A percentile compares a stretch with the other conserved stretches of the same genome.
Conservation (phyloP, 2,797 vertebrate genomes). For the Crocidura indochinensis region DNA sequence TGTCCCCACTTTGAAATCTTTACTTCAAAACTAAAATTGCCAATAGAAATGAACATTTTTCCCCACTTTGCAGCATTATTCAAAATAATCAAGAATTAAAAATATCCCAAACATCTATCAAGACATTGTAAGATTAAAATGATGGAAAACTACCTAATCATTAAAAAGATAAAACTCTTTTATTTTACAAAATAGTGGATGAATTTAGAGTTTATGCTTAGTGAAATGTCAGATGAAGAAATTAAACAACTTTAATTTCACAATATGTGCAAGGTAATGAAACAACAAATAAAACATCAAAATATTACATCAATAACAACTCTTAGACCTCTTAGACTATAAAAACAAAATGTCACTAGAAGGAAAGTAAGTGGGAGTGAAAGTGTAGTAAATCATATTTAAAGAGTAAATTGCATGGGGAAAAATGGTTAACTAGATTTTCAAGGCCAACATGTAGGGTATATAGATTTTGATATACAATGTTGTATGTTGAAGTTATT, state of each 20-base stretch:
- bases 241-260: background rate
- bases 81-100: too few relatives aligned
- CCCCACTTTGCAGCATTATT: too few relatives aligned
- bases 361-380: background rate
- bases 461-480: background rate
- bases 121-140: background rate
- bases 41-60: background rate
- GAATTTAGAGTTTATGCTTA: background rate
- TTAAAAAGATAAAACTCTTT: background rate
- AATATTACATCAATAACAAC: too few relatives aligned
- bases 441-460: background rate
- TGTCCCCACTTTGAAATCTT: background rate
- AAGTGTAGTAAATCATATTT: background rate
- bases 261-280: background rate
- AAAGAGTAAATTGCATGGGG: background rate
- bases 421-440: background rate
- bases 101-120: background rate
- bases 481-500: background rate
- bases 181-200: background rate
- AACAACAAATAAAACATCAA: background rate
- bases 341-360: background rate
- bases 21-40: background rate
- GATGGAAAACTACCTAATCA: background rate
- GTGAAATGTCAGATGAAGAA: background rate
- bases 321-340: background rate